Evolutionary conservation across 2,113 vertebrate genomes (phyloP).

Genomic region (Indicator maculatus): DNA sequence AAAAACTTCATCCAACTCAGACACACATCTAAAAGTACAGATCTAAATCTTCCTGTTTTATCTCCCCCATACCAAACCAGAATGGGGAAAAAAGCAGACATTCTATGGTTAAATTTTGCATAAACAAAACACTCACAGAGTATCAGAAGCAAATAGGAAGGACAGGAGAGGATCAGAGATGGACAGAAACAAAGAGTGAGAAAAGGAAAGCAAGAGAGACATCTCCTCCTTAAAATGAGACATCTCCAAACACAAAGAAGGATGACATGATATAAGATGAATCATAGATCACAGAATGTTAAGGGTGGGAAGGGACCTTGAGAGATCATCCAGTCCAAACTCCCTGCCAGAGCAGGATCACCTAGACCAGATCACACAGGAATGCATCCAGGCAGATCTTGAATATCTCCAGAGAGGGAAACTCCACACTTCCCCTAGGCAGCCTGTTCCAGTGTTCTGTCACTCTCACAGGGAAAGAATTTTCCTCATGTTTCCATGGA

Average conservation of each 20-base stretch:
- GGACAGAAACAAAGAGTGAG: neutral
- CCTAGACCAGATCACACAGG: too few species aligned
- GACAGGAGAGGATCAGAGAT: neutral
- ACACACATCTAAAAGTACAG: slow-evolving; percentile 58
- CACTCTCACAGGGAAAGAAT: too few species aligned
- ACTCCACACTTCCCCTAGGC: too few species aligned
- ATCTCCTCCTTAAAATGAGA: neutral
- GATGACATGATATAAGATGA: neutral
- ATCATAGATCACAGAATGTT: neutral
- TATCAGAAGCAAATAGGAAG: neutral
- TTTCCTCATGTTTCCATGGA: too few species aligned
- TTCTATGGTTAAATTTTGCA: slow-evolving; percentile 71
- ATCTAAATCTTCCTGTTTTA: slow-evolving; percentile 81
- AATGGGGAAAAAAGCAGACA: slow-evolving; percentile 70
- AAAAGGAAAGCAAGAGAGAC: neutral
- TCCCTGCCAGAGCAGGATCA: too few species aligned
- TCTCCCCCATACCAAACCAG: slow-evolving; percentile 73
- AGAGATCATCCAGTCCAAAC: too few species aligned
- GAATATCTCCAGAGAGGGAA: too few species aligned
- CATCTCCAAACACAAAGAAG: neutral
- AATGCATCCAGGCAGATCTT: too few species aligned
- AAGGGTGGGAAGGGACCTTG: too few species aligned
- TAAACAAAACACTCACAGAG: neutral
- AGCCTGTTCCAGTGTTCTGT: too few species aligned
- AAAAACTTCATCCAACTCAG: slow-evolving; percentile 79